phyloP scores from a whole-genome alignment of 1,140 invertebrate species.

The Ostrea denselamellosa region DNA sequence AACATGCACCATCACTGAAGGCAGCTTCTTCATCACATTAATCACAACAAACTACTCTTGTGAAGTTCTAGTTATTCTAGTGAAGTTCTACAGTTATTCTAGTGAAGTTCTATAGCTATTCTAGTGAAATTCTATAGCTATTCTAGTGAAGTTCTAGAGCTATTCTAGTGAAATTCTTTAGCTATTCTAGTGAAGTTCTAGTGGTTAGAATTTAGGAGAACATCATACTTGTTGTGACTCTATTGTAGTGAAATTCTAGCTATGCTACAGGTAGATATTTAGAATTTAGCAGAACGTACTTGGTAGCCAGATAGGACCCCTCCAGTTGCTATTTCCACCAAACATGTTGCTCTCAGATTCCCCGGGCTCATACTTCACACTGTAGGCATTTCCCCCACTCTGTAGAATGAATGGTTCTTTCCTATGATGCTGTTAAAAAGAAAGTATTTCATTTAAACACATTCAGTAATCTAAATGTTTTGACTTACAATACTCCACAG shows the following conservation, averaged over 20 bases:
- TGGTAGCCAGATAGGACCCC: slow-evolving; percentile 79
- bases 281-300: slow-evolving; percentile 64
- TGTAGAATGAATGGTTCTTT: slow-evolving; percentile 72
- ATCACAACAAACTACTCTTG: too few species aligned
- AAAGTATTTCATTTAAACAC: not conserved
- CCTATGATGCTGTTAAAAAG: slow-evolving; percentile 64
- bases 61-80: too few species aligned
- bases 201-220: not conserved
- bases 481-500: not conserved
- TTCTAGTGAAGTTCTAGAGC: too few species aligned
- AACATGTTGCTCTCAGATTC: slow-evolving; percentile 78
- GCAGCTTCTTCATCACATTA: too few species aligned
- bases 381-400: slow-evolving; percentile 63
- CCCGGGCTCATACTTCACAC: slow-evolving; percentile 76
- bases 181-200: too few species aligned
- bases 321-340: slow-evolving; percentile 81
- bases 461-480: not conserved
- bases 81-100: too few species aligned
- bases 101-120: too few species aligned
- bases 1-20: too few species aligned
- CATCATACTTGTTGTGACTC: not conserved
- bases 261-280: too few species aligned
- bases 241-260: too few species aligned
- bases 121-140: too few species aligned
- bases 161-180: too few species aligned